phyloP scores from a whole-genome alignment of 2,797 vertebrate genomes.

The Lepilemur ruficaudatus region DNA sequence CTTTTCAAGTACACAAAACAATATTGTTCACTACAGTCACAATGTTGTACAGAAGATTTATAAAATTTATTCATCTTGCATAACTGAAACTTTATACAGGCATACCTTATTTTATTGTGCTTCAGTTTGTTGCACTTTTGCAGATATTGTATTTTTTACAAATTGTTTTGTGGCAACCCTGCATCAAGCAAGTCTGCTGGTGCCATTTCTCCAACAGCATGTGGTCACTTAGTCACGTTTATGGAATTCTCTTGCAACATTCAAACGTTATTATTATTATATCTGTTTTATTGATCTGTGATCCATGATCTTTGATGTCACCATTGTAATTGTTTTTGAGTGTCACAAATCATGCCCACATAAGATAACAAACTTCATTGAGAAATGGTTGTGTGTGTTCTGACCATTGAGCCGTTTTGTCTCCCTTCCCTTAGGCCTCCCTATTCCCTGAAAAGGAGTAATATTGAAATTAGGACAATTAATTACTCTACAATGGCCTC shows the following conservation, averaged over 20 bases:
- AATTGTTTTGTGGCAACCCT: not conserved
- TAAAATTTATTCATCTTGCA: not conserved
- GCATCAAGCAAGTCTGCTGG: not conserved
- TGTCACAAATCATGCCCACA: not conserved
- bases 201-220: not conserved
- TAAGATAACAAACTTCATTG: not conserved
- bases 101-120: not conserved
- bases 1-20: not conserved
- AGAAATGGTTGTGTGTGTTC: not conserved
- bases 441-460: not conserved
- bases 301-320: not conserved
- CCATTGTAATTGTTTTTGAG: not conserved
- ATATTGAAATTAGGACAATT: not conserved
- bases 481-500: not conserved
- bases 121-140: not conserved
- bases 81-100: not conserved
- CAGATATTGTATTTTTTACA: not conserved
- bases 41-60: not conserved
- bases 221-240: not conserved
- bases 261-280: not conserved
- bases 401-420: not conserved
- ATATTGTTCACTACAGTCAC: not conserved
- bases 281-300: not conserved
- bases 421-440: not conserved
- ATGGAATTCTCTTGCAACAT: not conserved